These are phyloP conservation scores for Hermatobates lingyangjiaoensis DNA, from an alignment of 1,140 invertebrate species.

Conservation along the genomic window DNA sequence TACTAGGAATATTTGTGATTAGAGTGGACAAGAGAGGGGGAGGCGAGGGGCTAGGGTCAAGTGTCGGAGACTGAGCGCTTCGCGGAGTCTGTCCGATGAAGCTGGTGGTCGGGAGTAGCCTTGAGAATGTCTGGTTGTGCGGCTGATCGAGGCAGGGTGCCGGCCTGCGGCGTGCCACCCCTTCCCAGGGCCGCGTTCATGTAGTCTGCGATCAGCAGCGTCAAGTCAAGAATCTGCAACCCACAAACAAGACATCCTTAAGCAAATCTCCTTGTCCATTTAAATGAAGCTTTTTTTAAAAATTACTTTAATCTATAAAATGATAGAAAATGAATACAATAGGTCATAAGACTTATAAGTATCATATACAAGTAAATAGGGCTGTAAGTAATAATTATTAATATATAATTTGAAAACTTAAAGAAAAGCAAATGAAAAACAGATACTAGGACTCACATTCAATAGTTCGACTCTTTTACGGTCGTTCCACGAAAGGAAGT, in stretches of 20 bases:
- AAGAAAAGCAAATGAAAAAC: no score
- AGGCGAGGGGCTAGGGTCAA: slow-evolving; percentile 10
- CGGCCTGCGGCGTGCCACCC: slow-evolving; percentile 54
- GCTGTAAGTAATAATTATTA: no score
- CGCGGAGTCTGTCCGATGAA: slow-evolving; percentile 19
- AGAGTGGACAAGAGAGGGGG: not conserved
- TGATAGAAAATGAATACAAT: no score
- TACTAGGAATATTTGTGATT: no score
- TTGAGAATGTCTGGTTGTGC: slow-evolving; percentile 61
- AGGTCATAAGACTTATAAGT: no score
- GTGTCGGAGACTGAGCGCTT: slow-evolving; percentile 13
- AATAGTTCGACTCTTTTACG: no score
- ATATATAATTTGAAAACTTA: no score
- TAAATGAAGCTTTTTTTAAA: no score
- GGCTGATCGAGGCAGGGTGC: slow-evolving; percentile 59
- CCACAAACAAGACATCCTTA: slow-evolving; percentile 12
- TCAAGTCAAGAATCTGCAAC: slow-evolving; percentile 69
- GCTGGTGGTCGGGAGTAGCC: slow-evolving; percentile 60
- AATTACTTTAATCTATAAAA: no score
- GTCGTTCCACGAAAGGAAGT: no score
- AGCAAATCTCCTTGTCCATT: not conserved
- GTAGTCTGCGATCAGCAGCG: slow-evolving; percentile 82
- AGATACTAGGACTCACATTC: no score
- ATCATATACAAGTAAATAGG: no score
- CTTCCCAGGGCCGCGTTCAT: slow-evolving; percentile 75